Conservation (phyloP, 2,797 vertebrate genomes). For the Enteromius unitaeniatus region DNA sequence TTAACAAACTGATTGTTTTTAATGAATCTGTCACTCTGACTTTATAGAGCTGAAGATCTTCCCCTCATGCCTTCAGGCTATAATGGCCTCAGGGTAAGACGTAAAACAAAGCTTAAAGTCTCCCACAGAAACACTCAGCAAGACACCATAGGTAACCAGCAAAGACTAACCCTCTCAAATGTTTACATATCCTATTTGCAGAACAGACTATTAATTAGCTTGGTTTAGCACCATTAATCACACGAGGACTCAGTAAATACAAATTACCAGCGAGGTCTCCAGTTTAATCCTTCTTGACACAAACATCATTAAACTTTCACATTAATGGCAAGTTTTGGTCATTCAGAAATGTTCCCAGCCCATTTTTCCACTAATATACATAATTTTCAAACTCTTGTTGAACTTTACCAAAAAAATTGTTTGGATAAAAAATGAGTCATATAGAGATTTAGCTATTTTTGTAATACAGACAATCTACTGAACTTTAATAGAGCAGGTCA, state of each 20-base stretch:
- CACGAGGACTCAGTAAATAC: neutral
- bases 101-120: neutral
- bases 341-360: neutral
- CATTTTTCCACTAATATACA: neutral
- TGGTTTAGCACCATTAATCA: neutral
- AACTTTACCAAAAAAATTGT: neutral
- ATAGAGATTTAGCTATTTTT: neutral
- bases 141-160: neutral
- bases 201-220: neutral
- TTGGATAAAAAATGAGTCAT: neutral
- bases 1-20: neutral
- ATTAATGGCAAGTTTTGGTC: neutral
- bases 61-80: neutral
- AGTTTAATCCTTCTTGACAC: neutral
- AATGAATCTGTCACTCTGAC: constrained; percentile 1
- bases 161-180: neutral
- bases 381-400: neutral
- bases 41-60: neutral
- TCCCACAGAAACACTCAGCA: neutral
- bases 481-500: neutral
- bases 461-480: neutral
- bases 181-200: neutral
- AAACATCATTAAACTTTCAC: neutral
- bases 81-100: neutral
- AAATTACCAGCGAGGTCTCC: neutral